These are phyloP conservation scores for Scatophagus argus DNA, from an alignment of 2,113 vertebrate species.

Conservation along the genomic window DNA sequence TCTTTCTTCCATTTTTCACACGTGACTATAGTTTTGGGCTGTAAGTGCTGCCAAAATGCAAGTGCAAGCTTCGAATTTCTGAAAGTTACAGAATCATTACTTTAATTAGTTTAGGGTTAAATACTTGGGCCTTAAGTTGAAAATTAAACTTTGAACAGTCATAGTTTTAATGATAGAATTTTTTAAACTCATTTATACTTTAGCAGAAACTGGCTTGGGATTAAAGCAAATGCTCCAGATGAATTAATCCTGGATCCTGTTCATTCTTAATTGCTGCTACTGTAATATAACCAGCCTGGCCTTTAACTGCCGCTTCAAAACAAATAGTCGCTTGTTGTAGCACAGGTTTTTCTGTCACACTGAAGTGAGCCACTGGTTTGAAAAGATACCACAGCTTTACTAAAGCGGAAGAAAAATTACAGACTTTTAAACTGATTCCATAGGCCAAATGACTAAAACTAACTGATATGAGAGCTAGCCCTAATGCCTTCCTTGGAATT, in stretches of 20 bases:
- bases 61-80: no score
- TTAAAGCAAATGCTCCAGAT: slow-evolving; percentile 17
- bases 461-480: not conserved
- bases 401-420: not conserved
- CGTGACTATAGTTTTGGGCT: no score
- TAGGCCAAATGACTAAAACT: not conserved
- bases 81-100: no score
- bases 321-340: slow-evolving; percentile 3
- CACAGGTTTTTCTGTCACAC: slow-evolving; percentile 7
- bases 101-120: not conserved
- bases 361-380: not conserved
- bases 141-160: not conserved
- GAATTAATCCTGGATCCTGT: slow-evolving; percentile 23
- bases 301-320: slow-evolving; percentile 17
- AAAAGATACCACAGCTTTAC: not conserved
- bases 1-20: no score
- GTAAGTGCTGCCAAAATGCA: no score
- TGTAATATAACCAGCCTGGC: slow-evolving; percentile 35
- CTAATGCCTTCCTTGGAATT: not conserved
- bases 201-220: slow-evolving; percentile 5
- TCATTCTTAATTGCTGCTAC: slow-evolving; percentile 2
- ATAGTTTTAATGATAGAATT: not conserved
- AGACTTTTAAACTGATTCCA: not conserved
- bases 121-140: not conserved
- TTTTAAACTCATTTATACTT: not conserved